Conservation (phyloP, 2,113 vertebrate genomes). For the Heterocephalus glaber region DNA sequence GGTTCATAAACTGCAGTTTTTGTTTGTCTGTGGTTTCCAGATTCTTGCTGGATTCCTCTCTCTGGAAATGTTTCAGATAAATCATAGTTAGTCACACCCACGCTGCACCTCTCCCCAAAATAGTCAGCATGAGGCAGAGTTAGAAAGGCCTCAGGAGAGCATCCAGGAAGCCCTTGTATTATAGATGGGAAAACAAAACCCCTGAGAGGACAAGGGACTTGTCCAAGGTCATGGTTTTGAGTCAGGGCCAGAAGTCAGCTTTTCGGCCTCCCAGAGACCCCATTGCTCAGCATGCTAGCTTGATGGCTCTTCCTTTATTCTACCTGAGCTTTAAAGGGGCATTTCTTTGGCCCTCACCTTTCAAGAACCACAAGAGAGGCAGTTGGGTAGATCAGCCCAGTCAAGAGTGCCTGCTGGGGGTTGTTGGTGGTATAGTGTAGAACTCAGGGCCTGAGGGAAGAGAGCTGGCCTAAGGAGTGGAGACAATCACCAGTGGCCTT, state of each 20-base stretch:
- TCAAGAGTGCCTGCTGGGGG: neutral
- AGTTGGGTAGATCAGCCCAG: neutral
- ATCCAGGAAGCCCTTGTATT: conserved; percentile 61
- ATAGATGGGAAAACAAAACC: conserved; percentile 38
- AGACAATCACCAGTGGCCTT: neutral
- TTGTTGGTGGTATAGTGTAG: neutral
- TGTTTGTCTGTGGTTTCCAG: conserved; percentile 28
- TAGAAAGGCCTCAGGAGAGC: conserved; percentile 32
- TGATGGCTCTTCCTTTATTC: neutral
- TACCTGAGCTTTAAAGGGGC: neutral
- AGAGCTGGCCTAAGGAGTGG: neutral
- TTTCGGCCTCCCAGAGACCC: neutral
- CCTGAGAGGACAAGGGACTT: conserved; percentile 48
- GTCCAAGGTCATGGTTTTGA: conserved; percentile 64
- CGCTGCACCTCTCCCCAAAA: conserved; percentile 30
- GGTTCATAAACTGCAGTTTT: conserved; percentile 33
- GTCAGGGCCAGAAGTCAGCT: conserved; percentile 44
- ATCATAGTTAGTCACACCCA: conserved; percentile 7
- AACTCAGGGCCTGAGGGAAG: neutral
- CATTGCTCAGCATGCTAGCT: neutral
- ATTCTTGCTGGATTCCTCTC: conserved; percentile 37
- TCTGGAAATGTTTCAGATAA: conserved; percentile 60
- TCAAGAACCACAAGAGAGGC: neutral
- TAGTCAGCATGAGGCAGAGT: conserved; percentile 28
- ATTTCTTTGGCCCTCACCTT: conserved; percentile 17